phyloP scores from a whole-genome alignment of 2,888 invertebrate genomes.

The Drosophila merina region DNA sequence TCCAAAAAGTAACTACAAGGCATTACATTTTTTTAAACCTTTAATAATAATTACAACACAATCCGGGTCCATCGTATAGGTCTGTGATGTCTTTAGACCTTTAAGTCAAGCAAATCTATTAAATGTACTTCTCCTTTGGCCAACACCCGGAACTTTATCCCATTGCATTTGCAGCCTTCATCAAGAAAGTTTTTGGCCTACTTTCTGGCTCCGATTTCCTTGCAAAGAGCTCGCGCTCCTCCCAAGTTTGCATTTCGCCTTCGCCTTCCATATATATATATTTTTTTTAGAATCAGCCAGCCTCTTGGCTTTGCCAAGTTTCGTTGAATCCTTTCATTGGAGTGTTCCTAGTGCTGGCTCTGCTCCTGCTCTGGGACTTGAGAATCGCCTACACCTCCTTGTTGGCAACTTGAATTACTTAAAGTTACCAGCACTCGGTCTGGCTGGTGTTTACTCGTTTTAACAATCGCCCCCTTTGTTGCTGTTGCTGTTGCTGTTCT shows the following conservation, averaged over 20 bases:
- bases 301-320: slow-evolving; percentile 45
- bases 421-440: slow-evolving; percentile 46
- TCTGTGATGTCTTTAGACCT: neutral
- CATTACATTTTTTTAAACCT: neutral
- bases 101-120: slow-evolving; percentile 41
- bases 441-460: slow-evolving; percentile 44
- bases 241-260: slow-evolving; percentile 28
- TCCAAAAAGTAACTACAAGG: neutral
- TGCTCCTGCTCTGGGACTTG: slow-evolving; percentile 11
- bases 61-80: neutral
- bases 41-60: neutral
- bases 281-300: slow-evolving; percentile 22
- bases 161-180: slow-evolving; percentile 37
- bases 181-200: slow-evolving; percentile 41
- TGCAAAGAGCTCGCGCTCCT: slow-evolving; percentile 22
- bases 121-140: slow-evolving; percentile 25
- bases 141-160: slow-evolving; percentile 39
- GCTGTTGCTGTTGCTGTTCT: slow-evolving; percentile 22
- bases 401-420: slow-evolving; percentile 62
- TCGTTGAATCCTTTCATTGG: slow-evolving; percentile 40
- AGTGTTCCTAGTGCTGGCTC: slow-evolving; percentile 7
- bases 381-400: slow-evolving; percentile 12
- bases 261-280: neutral
- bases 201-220: slow-evolving; percentile 20
- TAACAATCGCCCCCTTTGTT: slow-evolving; percentile 40